These are phyloP conservation scores for Paradoxurus hermaphroditus DNA, from an alignment of 2,113 vertebrate species.

Conservation along the genomic window DNA sequence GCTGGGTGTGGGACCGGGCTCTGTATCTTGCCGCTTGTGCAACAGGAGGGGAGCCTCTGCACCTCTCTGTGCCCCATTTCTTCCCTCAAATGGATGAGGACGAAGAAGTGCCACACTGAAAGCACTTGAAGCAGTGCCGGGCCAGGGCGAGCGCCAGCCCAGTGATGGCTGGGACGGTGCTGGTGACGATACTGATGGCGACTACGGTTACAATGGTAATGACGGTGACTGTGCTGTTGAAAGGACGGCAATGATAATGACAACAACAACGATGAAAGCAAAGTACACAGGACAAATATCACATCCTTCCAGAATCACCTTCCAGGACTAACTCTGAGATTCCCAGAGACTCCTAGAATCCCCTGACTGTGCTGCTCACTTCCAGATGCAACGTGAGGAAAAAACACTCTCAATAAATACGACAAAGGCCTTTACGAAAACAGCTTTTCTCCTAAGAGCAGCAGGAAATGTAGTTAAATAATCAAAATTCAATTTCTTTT, in stretches of 20 bases:
- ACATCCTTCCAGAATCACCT: not conserved
- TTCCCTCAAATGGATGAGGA: not conserved
- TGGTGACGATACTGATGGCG: too few species aligned
- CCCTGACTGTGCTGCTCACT: not conserved
- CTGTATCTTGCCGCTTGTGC: not conserved
- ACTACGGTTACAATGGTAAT: too few species aligned
- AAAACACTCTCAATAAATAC: not conserved
- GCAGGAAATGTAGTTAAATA: not conserved
- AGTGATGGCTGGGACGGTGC: not conserved
- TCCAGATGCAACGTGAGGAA: not conserved
- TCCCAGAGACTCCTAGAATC: not conserved
- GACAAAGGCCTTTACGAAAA: not conserved
- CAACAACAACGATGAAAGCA: not conserved
- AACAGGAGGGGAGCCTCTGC: not conserved
- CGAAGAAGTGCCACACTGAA: not conserved
- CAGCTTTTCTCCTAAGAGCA: too few species aligned
- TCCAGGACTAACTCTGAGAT: not conserved
- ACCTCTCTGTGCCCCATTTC: not conserved
- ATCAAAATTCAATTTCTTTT: not conserved
- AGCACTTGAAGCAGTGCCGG: not conserved
- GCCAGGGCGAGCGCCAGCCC: too few species aligned
- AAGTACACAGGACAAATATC: too few species aligned
- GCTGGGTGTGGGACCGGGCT: not conserved
- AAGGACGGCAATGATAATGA: rapidly evolving
- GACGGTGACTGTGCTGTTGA: not conserved